Evolutionary conservation across 2,113 vertebrate species (phyloP).

Genomic region (Mustelus asterias): DNA sequence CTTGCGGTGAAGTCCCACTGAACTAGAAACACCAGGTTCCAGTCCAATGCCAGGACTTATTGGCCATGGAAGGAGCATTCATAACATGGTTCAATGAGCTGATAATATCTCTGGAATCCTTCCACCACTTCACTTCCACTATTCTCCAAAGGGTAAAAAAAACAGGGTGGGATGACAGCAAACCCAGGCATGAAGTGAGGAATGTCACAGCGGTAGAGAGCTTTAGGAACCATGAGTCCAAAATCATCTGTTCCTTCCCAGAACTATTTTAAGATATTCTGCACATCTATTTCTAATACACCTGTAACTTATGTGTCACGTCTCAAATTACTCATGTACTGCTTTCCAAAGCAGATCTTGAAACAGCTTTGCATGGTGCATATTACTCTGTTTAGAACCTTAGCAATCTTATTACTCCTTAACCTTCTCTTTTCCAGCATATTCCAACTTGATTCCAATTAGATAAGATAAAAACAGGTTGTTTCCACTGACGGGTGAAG

Average conservation of each 20-base stretch:
- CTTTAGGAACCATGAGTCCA: not conserved
- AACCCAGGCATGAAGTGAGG: not conserved
- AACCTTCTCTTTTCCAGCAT: not conserved
- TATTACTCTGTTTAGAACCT: not conserved
- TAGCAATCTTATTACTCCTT: not conserved
- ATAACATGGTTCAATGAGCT: too few species aligned
- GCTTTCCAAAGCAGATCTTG: not conserved
- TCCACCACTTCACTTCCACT: too few species aligned
- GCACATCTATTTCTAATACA: not conserved
- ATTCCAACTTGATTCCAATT: too few species aligned
- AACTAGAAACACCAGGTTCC: too few species aligned
- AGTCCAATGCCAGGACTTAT: too few species aligned
- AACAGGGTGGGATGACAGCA: not conserved
- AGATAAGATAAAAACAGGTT: too few species aligned
- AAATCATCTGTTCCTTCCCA: not conserved
- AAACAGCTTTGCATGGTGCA: not conserved
- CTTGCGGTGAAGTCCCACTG: too few species aligned
- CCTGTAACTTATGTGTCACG: not conserved
- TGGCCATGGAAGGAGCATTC: too few species aligned
- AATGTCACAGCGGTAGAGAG: not conserved
- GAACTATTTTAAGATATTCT: not conserved
- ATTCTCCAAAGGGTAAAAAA: too few species aligned
- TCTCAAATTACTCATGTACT: not conserved
- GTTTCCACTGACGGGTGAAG: too few species aligned
- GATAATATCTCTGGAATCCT: too few species aligned